These are phyloP conservation scores for Boleophthalmus pectinirostris DNA, from an alignment of 2,113 vertebrate species.

Conservation along the genomic window DNA sequence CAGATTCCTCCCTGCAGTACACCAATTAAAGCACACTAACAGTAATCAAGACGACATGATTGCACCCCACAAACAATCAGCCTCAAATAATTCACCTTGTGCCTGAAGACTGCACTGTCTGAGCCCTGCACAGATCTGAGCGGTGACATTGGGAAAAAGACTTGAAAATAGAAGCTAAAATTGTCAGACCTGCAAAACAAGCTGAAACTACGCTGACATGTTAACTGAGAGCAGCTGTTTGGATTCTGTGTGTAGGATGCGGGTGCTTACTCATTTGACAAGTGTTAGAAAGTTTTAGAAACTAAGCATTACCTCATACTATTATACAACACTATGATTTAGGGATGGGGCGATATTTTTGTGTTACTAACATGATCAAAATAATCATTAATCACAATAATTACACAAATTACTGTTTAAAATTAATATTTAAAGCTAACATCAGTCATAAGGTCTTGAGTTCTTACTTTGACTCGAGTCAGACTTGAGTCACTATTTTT, in stretches of 20 bases:
- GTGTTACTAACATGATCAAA: too few species aligned
- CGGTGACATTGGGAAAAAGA: background rate
- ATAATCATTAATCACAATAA: too few species aligned
- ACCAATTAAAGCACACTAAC: conserved; percentile 7
- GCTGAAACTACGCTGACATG: background rate
- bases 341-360: too few species aligned
- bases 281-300: background rate
- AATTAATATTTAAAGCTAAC: too few species aligned
- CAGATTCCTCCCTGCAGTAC: background rate
- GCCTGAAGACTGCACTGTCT: conserved; percentile 10
- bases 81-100: background rate
- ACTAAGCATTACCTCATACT: background rate
- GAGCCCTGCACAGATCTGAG: background rate
- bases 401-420: too few species aligned
- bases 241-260: background rate
- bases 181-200: background rate
- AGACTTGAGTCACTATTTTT: too few species aligned
- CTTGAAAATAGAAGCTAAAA: background rate
- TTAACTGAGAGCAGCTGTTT: background rate
- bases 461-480: too few species aligned
- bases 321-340: background rate
- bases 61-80: conserved; percentile 11
- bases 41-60: conserved; percentile 21
- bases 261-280: background rate
- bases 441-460: too few species aligned